Evolutionary conservation across 1,140 invertebrate species (phyloP), one percentile per base, ranked within the genome.

Genomic region (Adoxophyes honmai): DNA sequence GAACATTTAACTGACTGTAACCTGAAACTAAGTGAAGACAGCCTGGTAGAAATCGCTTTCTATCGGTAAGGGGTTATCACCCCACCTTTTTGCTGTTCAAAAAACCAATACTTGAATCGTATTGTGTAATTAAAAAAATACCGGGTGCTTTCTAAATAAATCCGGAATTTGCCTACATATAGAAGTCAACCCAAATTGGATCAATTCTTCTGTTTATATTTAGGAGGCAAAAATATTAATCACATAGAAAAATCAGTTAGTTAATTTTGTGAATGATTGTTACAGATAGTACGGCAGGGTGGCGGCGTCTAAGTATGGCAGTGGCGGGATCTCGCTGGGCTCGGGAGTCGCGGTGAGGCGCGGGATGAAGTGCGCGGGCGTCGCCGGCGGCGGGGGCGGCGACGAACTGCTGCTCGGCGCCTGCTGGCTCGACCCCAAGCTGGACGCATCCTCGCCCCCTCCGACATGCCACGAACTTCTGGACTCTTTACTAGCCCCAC

Each of bases 401-500:
- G 78, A 91, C 59, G 92, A 92, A 61, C 90, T 90, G 59, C 66
- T 92, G 51, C 78, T 92, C 18, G 70, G 91, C 52, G 83, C 87
- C 37, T 90, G 91, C 53, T 92, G 91, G 91, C 88, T 89, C 4
- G 87, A 90, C 33, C 80, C 89, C 11, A 90, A 90, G 10, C 71
- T 89, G 10, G 91, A 84, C 66, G 58, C 73, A 52, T 65, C 75
- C 37, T 75, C 81, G 10, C 77, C 84, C 14, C 80, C 82, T 1
- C 65, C 69, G 56, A 63, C 70, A 63, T 80, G 76, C 64, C 78
- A 83, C 66, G 82, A 88, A 59, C 75, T 88, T 5, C 73, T 88
- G 57, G 93, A 94, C 75, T 93, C 92, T 62, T 87, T 94, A 34
- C 80, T 94, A 51, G 91, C 90, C 39, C 90, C 91, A 5, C 90